These are phyloP conservation scores for Pelodiscus sinensis DNA, from an alignment of 2,113 vertebrate genomes.

Conservation along the genomic window DNA sequence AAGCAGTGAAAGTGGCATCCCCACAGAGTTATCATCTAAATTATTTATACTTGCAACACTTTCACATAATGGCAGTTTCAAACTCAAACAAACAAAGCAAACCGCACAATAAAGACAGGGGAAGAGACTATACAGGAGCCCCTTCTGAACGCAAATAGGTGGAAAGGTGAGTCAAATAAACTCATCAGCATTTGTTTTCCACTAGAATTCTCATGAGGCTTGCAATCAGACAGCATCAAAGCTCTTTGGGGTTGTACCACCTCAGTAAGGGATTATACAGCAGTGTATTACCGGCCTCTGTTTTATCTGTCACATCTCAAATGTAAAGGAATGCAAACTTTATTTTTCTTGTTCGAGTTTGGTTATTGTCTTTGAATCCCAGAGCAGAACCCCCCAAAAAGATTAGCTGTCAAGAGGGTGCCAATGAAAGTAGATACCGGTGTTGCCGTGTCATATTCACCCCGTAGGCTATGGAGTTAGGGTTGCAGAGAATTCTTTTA, in stretches of 20 bases:
- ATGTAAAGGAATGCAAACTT: slow-evolving; percentile 74
- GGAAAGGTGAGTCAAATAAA: slow-evolving; percentile 77
- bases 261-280: slow-evolving; percentile 50
- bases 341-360: slow-evolving; percentile 64
- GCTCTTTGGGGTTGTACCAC: slow-evolving; percentile 53
- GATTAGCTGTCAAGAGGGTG: slow-evolving; percentile 61
- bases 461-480: slow-evolving; percentile 46
- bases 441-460: slow-evolving; percentile 22
- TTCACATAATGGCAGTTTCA: slow-evolving; percentile 84
- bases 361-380: slow-evolving; percentile 73
- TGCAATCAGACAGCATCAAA: slow-evolving; percentile 67
- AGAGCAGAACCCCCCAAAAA: slow-evolving; percentile 43
- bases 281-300: slow-evolving; percentile 23
- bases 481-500: neutral
- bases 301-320: slow-evolving; percentile 71
- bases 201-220: slow-evolving; percentile 63
- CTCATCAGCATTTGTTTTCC: slow-evolving; percentile 75
- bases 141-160: slow-evolving; percentile 71
- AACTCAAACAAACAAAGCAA: slow-evolving; percentile 86
- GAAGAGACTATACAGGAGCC: slow-evolving; percentile 76
- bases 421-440: slow-evolving; percentile 57
- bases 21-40: slow-evolving; percentile 79
- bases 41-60: slow-evolving; percentile 83
- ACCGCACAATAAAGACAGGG: slow-evolving; percentile 84
- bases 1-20: slow-evolving; percentile 73